Conservation (phyloP, 2,888 invertebrate species). For the Cryptus viduatorius region DNA sequence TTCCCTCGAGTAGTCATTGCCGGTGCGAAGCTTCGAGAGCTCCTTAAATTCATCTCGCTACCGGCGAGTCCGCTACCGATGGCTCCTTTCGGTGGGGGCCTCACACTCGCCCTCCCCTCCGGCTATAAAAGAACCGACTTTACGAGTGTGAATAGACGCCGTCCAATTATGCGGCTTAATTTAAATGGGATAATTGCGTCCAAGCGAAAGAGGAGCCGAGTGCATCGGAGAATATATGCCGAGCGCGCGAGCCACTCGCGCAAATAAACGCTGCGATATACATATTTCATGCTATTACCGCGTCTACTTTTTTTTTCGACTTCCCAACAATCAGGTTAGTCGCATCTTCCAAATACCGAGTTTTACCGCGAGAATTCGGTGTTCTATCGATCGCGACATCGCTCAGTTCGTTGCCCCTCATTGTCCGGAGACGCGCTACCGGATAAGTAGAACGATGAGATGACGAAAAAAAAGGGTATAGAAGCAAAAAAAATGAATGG, state of each 20-base stretch:
- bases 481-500: slow-evolving; percentile 41
- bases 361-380: background rate
- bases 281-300: background rate
- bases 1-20: slow-evolving; percentile 67
- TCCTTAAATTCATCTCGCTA: slow-evolving; percentile 75
- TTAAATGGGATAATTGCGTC: slow-evolving; percentile 84
- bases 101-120: slow-evolving; percentile 50
- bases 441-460: slow-evolving; percentile 59
- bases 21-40: slow-evolving; percentile 47
- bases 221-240: slow-evolving; percentile 60
- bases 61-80: too few species aligned
- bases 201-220: slow-evolving; percentile 42
- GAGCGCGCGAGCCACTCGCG: slow-evolving; percentile 49
- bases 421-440: slow-evolving; percentile 58
- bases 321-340: background rate
- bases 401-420: slow-evolving; percentile 63
- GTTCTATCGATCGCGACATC: slow-evolving; percentile 52
- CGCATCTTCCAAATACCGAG: slow-evolving; percentile 3
- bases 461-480: slow-evolving; percentile 25
- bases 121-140: slow-evolving; percentile 81
- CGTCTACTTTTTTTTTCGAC: background rate
- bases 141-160: slow-evolving; percentile 84
- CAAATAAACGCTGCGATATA: slow-evolving; percentile 49
- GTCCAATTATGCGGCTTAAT: slow-evolving; percentile 84
- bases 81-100: too few species aligned